phyloP scores from a whole-genome alignment of 2,888 invertebrate species.

The Drosophila macrothrix region DNA sequence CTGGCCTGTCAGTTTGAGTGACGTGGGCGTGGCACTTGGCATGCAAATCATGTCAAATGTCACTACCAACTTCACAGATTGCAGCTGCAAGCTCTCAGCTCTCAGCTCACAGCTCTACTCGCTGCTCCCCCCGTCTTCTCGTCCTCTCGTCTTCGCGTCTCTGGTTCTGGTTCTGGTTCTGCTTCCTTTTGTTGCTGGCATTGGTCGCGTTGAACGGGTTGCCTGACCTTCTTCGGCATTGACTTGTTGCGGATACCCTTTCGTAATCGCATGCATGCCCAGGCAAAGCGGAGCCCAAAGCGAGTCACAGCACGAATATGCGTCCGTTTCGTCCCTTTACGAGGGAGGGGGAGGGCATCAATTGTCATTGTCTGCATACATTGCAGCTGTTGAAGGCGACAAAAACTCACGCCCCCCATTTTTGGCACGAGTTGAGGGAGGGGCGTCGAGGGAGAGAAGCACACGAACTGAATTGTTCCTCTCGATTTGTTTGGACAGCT shows the following conservation, averaged over 20 bases:
- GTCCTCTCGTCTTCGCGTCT: conserved; percentile 17
- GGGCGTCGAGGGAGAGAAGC: neutral
- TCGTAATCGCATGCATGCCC: conserved; percentile 32
- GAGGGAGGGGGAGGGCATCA: conserved; percentile 9
- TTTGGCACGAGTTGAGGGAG: conserved; percentile 38
- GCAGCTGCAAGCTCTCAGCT: conserved; percentile 57
- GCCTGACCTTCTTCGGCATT: conserved; percentile 67
- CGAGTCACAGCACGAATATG: conserved; percentile 12
- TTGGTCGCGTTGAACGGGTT: conserved; percentile 46
- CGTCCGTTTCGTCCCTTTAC: neutral
- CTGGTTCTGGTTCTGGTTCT: conserved; percentile 17
- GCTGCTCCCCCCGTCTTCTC: conserved; percentile 28
- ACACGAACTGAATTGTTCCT: conserved; percentile 59
- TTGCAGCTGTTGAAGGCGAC: conserved; percentile 42
- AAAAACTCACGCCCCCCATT: conserved; percentile 41
- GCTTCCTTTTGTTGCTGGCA: conserved; percentile 46
- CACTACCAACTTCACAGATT: conserved; percentile 57
- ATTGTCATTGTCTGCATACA: conserved; percentile 22
- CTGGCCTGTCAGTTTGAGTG: conserved; percentile 55
- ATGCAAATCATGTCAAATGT: conserved; percentile 81
- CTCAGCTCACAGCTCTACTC: neutral
- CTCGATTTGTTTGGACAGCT: conserved; percentile 63
- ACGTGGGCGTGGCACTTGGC: conserved; percentile 78
- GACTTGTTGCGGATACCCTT: conserved; percentile 45
- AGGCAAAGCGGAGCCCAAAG: conserved; percentile 17